A percentile compares a stretch with the other conserved stretches of the same genome.
Evolutionary conservation across 2,888 invertebrate genomes (phyloP).

Genomic region (Phaonia tiefii): DNA sequence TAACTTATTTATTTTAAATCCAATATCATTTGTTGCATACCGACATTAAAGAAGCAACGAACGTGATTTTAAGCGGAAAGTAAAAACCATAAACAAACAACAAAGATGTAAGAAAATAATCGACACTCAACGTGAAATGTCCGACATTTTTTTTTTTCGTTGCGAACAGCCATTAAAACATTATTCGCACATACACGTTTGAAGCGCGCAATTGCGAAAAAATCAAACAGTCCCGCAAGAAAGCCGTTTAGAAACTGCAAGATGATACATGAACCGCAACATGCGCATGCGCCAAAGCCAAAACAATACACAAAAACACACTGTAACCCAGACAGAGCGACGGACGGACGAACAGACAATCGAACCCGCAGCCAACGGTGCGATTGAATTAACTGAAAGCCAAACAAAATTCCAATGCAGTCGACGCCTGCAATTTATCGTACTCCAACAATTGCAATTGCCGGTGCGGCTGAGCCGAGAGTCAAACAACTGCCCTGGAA

Average conservation of each 20-base stretch:
- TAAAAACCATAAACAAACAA: slow-evolving; percentile 36
- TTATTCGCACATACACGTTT: slow-evolving; percentile 64
- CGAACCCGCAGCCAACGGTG: slow-evolving; percentile 44
- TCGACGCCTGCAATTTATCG: slow-evolving; percentile 50
- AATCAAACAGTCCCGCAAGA: slow-evolving; percentile 80
- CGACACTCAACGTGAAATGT: slow-evolving; percentile 26
- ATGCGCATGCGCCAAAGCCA: slow-evolving; percentile 68
- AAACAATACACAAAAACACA: slow-evolving; percentile 7
- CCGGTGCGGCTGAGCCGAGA: slow-evolving; percentile 68
- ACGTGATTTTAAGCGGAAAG: slow-evolving; percentile 11
- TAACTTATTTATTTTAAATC: slow-evolving; percentile 3
- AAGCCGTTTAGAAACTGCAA: slow-evolving; percentile 81
- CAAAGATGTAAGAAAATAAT: slow-evolving; percentile 34
- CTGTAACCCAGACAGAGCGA: slow-evolving; percentile 37
- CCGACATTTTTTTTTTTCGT: slow-evolving; percentile 30
- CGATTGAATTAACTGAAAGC: slow-evolving; percentile 39
- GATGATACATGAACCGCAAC: slow-evolving; percentile 76
- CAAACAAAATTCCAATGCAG: slow-evolving; percentile 65
- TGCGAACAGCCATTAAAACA: slow-evolving; percentile 44
- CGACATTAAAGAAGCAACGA: background rate
- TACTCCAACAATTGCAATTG: slow-evolving; percentile 71
- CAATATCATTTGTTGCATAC: background rate
- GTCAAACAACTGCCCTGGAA: slow-evolving; percentile 46
- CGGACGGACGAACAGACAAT: slow-evolving; percentile 56
- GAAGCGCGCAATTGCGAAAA: slow-evolving; percentile 77